Conservation (phyloP, 1,140 invertebrate species). For the Apis mellifera region DNA sequence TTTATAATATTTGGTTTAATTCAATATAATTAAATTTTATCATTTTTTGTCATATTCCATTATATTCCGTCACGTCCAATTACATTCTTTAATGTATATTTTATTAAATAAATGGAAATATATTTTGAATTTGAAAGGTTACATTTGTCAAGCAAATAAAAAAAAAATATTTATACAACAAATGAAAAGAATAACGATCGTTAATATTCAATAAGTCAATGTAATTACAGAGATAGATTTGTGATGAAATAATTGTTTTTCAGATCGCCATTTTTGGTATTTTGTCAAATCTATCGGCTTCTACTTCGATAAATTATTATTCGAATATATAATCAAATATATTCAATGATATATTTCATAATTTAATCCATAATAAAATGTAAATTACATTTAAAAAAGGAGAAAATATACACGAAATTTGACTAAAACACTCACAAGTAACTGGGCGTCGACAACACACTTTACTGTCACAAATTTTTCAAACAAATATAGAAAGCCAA, state of each 20-base stretch:
- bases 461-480: conserved; percentile 58
- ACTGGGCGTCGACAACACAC: conserved; percentile 75
- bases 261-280: conserved; percentile 73
- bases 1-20: background rate
- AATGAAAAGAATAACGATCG: background rate
- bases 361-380: background rate
- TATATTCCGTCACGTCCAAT: conserved; percentile 36
- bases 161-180: conserved; percentile 1
- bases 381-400: conserved; percentile 13
- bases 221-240: conserved; percentile 37
- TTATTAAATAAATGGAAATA: background rate
- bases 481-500: conserved; percentile 29
- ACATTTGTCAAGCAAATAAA: background rate
- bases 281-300: conserved; percentile 51
- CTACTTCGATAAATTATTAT: conserved; percentile 1
- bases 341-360: background rate
- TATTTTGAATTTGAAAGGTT: background rate
- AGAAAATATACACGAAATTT: conserved; percentile 46
- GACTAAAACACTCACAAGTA: conserved; percentile 71
- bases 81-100: conserved; percentile 14
- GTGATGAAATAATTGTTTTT: conserved; percentile 69
- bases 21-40: conserved; percentile 4
- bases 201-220: conserved; percentile 13
- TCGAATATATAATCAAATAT: background rate
- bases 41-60: conserved; percentile 18